Evolutionary conservation across 2,888 invertebrate species (phyloP), one percentile per base, ranked within the genome.

Genomic region (Xylota sylvarum): DNA sequence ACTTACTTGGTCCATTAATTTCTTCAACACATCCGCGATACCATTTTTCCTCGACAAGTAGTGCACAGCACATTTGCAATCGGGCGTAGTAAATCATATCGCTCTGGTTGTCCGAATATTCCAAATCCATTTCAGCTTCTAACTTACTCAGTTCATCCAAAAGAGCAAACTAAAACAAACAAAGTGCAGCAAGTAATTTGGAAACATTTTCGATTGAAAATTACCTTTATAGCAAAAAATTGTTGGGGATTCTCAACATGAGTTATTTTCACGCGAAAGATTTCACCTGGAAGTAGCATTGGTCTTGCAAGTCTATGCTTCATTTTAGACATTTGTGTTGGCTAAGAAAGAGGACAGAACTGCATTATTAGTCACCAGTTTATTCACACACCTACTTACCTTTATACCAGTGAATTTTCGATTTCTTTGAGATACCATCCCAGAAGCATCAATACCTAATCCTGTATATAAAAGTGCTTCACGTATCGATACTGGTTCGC

Each of bases 211-310:
- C 27, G 46, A n/a, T 60, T 17, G 19, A 10, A 23, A 65, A 58
- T 69, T 92, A 95, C 95, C 93, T 95, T 94, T 88, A 95, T 94
- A 0, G 96, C 94, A 90, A 93, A 96, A 90, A 97, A 95, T 80
- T 94, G 93, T 88, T 94, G 93, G 0, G 96, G 96, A 90, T 94
- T 94, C 27, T 94, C 93, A 1, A 96, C 92, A 87, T 94, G 93
- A 0, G 94, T 93, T 52, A 96, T 92, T 74, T 93, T 91, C 0
- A 95, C 94, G 12, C 93, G 91, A 60, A 91, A 69, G 10, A 90
- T 83, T 30, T 90, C 89, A 0, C 90, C 90, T 2, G 43, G 10
- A 6, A 88, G 86, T 0, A 90, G 88, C 1, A 62, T 32, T 72
- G 83, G 79, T 43, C 88, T 89, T 4, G 88, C 87, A 30, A 90